A percentile compares a stretch with the other conserved stretches of the same genome.
phyloP scores from a whole-genome alignment of 2,113 vertebrate species.

The Microtus montanus region DNA sequence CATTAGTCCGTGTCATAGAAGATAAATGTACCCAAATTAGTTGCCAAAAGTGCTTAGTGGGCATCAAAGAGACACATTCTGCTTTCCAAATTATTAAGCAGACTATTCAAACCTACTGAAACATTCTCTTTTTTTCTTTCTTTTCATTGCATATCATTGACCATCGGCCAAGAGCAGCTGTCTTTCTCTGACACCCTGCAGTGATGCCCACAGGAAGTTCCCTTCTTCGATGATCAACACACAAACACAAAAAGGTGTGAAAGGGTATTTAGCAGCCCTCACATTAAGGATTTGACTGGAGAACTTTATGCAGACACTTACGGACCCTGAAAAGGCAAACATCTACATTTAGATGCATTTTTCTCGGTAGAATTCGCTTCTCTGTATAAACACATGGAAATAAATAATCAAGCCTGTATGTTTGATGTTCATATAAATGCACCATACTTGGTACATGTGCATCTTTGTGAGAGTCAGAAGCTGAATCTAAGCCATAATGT shows the following conservation, averaged over 20 bases:
- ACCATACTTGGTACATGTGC: not conserved
- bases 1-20: constrained; percentile 55
- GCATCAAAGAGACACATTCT: constrained; percentile 62
- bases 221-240: not conserved
- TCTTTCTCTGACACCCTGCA: constrained; percentile 23
- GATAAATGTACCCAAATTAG: constrained; percentile 57
- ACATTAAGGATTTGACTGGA: constrained; percentile 8
- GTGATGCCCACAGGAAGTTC: not conserved
- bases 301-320: not conserved
- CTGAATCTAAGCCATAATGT: not conserved
- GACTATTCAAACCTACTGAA: constrained; percentile 55
- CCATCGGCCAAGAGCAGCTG: constrained; percentile 56
- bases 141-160: constrained; percentile 51
- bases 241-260: constrained; percentile 14
- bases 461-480: not conserved
- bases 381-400: constrained; percentile 3
- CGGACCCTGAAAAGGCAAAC: not conserved
- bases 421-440: not conserved
- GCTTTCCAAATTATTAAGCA: constrained; percentile 65
- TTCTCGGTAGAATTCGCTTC: constrained; percentile 23
- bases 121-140: not conserved
- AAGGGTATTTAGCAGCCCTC: not conserved
- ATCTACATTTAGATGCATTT: not conserved
- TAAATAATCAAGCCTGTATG: not conserved
- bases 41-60: constrained; percentile 66